A percentile compares a stretch with the other conserved stretches of the same genome.
These are phyloP conservation scores for Psix sp. DNA, from an alignment of 1,140 invertebrate species.

Conservation along the genomic window DNA sequence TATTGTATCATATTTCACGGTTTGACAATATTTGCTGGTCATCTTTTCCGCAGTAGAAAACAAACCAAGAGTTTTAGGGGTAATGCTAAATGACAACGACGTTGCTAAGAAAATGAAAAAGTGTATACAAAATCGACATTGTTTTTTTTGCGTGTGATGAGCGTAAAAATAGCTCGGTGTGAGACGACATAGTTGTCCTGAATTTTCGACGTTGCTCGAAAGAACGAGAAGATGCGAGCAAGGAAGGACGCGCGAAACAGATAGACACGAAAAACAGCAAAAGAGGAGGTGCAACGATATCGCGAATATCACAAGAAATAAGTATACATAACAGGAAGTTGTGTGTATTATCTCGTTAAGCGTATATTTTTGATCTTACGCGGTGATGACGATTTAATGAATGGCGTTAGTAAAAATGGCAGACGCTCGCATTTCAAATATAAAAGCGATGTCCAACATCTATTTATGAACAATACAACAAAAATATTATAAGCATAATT, in stretches of 20 bases:
- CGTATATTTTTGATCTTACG: constrained; percentile 44
- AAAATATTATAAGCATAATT: too few relatives aligned
- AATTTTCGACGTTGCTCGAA: constrained; percentile 44
- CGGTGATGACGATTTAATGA: constrained; percentile 43
- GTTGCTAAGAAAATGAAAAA: constrained; percentile 29
- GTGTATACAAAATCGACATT: constrained; percentile 17
- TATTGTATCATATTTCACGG: too few relatives aligned
- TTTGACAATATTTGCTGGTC: neutral
- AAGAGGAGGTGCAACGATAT: constrained; percentile 11
- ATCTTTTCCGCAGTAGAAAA: neutral
- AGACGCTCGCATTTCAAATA: constrained; percentile 26
- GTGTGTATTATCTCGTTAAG: constrained; percentile 42
- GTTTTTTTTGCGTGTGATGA: constrained; percentile 25
- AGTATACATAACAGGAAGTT: constrained; percentile 52
- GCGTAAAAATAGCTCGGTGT: constrained; percentile 52
- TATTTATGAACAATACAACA: too few relatives aligned
- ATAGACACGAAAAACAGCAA: neutral
- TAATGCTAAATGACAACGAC: neutral
- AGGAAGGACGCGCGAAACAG: neutral
- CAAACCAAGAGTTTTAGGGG: neutral
- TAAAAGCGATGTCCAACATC: neutral
- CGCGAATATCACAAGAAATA: constrained; percentile 43
- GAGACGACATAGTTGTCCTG: constrained; percentile 47
- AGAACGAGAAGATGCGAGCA: constrained; percentile 20
- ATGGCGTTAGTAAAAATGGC: constrained; percentile 29